phyloP scores from a whole-genome alignment of 2,797 vertebrate genomes.

The Dryobates pubescens region DNA sequence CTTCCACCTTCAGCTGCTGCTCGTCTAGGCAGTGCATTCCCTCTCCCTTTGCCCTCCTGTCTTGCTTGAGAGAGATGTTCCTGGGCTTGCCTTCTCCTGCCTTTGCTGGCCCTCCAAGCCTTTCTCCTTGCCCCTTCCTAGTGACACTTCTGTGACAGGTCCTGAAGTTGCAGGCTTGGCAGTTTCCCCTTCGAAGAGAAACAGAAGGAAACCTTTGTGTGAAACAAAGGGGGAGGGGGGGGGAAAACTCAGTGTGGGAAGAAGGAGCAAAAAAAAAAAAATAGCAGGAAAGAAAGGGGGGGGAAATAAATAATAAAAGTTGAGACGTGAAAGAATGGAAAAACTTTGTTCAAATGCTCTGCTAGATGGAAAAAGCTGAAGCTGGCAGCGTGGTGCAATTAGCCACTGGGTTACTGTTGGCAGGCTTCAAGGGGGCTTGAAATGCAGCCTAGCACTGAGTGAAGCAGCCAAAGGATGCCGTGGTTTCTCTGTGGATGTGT shows the following conservation, averaged over 20 bases:
- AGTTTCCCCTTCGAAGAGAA: not conserved
- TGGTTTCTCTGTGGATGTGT: conserved; percentile 53
- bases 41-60: not conserved
- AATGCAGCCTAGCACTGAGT: conserved; percentile 26
- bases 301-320: no score
- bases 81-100: not conserved
- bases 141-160: not conserved
- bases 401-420: conserved; percentile 46
- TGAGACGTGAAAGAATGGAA: conserved; percentile 55
- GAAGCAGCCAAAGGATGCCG: conserved; percentile 22
- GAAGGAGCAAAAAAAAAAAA: not conserved
- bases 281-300: not conserved
- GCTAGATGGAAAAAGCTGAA: conserved; percentile 55
- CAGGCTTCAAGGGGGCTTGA: conserved; percentile 36
- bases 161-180: not conserved
- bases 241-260: not conserved
- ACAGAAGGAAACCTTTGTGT: not conserved
- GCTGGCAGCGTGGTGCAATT: conserved; percentile 38
- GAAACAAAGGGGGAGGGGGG: not conserved
- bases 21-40: not conserved
- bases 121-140: not conserved
- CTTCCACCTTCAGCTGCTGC: not conserved
- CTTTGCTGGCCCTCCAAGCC: not conserved
- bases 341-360: conserved; percentile 15
- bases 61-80: not conserved